Conservation (phyloP, 2,888 invertebrate genomes). For the Alviniconcha strummeri region DNA sequence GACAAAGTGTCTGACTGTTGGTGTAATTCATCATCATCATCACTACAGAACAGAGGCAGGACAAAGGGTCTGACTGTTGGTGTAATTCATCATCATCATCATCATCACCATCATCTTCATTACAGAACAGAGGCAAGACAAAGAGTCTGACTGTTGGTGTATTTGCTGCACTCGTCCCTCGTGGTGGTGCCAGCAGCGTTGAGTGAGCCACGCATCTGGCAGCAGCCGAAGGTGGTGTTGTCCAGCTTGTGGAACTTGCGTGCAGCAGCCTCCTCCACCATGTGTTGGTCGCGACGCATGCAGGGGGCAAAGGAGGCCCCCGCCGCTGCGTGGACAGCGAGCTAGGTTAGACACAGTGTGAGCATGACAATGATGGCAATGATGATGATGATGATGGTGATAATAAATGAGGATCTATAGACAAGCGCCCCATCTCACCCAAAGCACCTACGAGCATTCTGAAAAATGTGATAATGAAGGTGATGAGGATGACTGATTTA, state of each 20-base stretch:
- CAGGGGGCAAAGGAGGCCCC: conserved; percentile 63
- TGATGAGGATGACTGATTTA: no score
- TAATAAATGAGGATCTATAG: background rate
- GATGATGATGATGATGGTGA: background rate
- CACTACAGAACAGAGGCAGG: background rate
- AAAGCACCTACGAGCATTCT: background rate
- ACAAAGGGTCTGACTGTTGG: no score
- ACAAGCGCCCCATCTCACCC: background rate
- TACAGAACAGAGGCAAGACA: background rate
- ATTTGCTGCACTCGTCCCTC: conserved; percentile 52
- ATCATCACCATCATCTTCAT: no score
- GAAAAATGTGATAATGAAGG: no score
- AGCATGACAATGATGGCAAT: background rate
- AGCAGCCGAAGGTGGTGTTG: conserved; percentile 57
- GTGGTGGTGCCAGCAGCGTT: conserved; percentile 63
- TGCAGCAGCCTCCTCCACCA: conserved; percentile 40
- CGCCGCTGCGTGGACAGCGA: conserved; percentile 39
- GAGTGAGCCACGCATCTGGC: conserved; percentile 56
- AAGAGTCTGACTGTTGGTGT: conserved; percentile 43
- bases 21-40: background rate
- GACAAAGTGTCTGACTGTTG: no score
- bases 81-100: no score
- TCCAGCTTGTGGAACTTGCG: conserved; percentile 47
- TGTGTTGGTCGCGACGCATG: conserved; percentile 53
- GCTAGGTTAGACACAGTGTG: background rate